These are phyloP conservation scores for Ciona savignyi DNA, from an alignment of 23 tunicate species.

Conservation along the genomic window DNA sequence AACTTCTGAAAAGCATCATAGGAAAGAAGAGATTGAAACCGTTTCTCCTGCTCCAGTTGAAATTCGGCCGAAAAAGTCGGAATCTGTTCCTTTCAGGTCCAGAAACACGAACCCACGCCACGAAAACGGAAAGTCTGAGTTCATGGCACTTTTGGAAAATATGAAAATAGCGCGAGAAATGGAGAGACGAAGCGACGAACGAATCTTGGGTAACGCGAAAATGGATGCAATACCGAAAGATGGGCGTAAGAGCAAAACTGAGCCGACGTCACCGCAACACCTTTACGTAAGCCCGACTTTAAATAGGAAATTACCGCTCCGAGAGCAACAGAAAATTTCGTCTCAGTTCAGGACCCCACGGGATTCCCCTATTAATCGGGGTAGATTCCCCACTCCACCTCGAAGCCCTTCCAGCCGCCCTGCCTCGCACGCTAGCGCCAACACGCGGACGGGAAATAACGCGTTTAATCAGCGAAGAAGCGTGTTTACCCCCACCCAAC, in stretches of 20 bases:
- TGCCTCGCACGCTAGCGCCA: slow-evolving; percentile 11
- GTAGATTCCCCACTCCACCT: neutral
- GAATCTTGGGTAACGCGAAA: slow-evolving; percentile 1
- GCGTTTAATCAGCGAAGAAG: slow-evolving; percentile 6
- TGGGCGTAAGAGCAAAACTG: neutral
- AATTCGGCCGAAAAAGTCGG: neutral
- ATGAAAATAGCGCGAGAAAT: slow-evolving; percentile 46
- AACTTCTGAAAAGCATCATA: neutral
- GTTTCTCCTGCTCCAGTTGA: neutral
- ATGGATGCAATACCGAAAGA: neutral
- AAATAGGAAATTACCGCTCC: neutral
- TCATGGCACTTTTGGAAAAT: slow-evolving; percentile 29
- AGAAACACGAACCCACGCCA: neutral
- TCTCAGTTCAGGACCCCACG: neutral
- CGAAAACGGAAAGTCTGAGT: neutral
- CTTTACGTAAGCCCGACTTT: neutral
- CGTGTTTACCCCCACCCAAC: slow-evolving; percentile 3
- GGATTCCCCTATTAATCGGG: neutral
- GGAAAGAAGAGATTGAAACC: neutral
- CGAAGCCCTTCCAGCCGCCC: neutral
- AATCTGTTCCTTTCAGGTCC: neutral
- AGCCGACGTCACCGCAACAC: neutral
- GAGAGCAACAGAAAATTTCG: neutral
- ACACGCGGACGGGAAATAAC: slow-evolving; percentile 4
- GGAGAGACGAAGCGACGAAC: slow-evolving; percentile 18